Evolutionary conservation across 2,113 vertebrate species (phyloP), one percentile per base, ranked within the genome.

Genomic region (Takifugu flavidus): DNA sequence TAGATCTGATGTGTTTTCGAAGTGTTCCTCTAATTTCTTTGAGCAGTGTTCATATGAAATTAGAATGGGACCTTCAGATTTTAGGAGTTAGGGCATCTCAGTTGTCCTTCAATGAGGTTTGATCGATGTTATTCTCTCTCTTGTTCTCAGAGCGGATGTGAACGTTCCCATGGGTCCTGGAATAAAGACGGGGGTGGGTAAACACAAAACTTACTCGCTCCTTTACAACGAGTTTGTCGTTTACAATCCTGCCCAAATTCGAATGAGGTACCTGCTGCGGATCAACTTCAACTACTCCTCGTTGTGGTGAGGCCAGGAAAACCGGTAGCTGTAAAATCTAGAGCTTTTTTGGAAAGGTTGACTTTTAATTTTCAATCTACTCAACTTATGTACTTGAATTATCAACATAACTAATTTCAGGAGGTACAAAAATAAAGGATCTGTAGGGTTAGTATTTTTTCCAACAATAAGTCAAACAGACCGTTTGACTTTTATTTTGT

Each of bases 161-260:
- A 83, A 70, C 0, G 91, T 96, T 7, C 94, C 94, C 0, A 72
- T 96, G 85, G 95, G 94, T 2, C 95, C 94, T 0, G 79, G 78
- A 0, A 56, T 72, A 56, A 87, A 86, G 70, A 93, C 92, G 0
- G 85, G 87, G 0, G 55, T 91, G 63, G 70, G 70, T 7, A 88
- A 87, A 43, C 45, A 52, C 1, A 75, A 65, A 0, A 86, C 86
- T 25, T 96, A 94, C 75, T 91, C 92, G 1, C 93, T 96, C 14
- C 92, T 95, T 54, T 96, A 96, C 82, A 96, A 96, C 5, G 95
- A 96, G 81, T 96, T 87, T 67, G 84, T 96, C 0, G 91, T 96
- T 29, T 96, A 96, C 64, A 87, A 90, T 56, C 89, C 92, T 0
- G 82, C 86, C 2, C 94, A 96, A 86, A 86, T 86, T 11, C 90